Percentiles rank a stretch among this genome's conserved stretches.
Evolutionary conservation across 1,140 invertebrate species (phyloP).

Genomic region (Drosophila tani): DNA sequence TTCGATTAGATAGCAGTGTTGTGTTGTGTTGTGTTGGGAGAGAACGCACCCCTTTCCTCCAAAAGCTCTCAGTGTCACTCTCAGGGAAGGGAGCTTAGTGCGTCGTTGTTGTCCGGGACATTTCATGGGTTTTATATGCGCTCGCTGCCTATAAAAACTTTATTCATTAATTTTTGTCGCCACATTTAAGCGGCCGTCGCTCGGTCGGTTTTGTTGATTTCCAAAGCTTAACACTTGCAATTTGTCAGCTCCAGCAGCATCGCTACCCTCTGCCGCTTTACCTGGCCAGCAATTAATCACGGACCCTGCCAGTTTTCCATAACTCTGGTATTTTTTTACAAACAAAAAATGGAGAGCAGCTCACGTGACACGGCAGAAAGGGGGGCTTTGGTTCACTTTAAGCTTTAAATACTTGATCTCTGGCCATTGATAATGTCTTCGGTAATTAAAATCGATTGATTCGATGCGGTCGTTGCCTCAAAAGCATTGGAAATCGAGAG

Average conservation of each 20-base stretch:
- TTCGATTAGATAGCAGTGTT: conserved; percentile 65
- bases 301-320: conserved; percentile 27
- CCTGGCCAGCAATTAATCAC: conserved; percentile 68
- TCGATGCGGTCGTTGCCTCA: conserved; percentile 39
- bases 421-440: conserved; percentile 36
- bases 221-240: conserved; percentile 76
- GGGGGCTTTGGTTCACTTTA: conserved; percentile 37
- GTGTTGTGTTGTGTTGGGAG: conserved; percentile 13
- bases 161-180: conserved; percentile 81
- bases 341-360: background rate
- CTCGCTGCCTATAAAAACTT: conserved; percentile 60
- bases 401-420: conserved; percentile 65
- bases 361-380: conserved; percentile 8
- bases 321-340: conserved; percentile 20
- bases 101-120: conserved; percentile 19
- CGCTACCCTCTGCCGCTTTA: conserved; percentile 23
- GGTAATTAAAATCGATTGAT: conserved; percentile 72
- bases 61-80: conserved; percentile 1
- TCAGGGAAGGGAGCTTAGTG: conserved; percentile 9
- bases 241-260: conserved; percentile 67
- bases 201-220: conserved; percentile 55
- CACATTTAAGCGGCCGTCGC: conserved; percentile 60
- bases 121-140: conserved; percentile 41
- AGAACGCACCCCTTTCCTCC: conserved; percentile 41
- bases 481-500: background rate